phyloP scores from a whole-genome alignment of 2,797 vertebrate genomes.

The Malurus leucopterus region DNA sequence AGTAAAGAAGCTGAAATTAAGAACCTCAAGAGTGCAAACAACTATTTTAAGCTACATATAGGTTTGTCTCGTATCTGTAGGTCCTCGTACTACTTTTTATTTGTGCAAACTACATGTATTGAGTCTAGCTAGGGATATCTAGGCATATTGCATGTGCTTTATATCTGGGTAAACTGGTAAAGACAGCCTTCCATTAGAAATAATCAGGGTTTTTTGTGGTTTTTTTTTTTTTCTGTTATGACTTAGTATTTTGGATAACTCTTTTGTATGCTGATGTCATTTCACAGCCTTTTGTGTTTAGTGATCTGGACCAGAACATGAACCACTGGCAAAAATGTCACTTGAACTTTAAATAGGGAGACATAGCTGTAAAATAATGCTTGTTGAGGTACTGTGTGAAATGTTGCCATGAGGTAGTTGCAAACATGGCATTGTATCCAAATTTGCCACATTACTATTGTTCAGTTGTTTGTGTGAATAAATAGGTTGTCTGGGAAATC shows the following conservation, averaged over 20 bases:
- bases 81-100: background rate
- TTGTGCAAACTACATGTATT: background rate
- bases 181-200: background rate
- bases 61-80: background rate
- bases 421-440: background rate
- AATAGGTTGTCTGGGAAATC: background rate
- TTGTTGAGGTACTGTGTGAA: background rate
- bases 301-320: background rate
- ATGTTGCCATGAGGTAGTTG: background rate
- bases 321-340: background rate
- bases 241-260: background rate
- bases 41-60: background rate
- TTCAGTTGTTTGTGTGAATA: background rate
- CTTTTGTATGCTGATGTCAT: background rate
- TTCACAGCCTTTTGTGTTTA: background rate
- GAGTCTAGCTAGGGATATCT: background rate
- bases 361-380: background rate
- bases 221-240: background rate
- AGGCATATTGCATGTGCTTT: background rate
- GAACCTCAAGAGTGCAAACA: background rate
- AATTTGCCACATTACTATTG: background rate
- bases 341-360: background rate
- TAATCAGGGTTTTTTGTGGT: background rate
- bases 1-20: background rate
- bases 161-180: background rate